phyloP scores from a whole-genome alignment of 2,797 vertebrate species.

The Syngnathus acus region DNA sequence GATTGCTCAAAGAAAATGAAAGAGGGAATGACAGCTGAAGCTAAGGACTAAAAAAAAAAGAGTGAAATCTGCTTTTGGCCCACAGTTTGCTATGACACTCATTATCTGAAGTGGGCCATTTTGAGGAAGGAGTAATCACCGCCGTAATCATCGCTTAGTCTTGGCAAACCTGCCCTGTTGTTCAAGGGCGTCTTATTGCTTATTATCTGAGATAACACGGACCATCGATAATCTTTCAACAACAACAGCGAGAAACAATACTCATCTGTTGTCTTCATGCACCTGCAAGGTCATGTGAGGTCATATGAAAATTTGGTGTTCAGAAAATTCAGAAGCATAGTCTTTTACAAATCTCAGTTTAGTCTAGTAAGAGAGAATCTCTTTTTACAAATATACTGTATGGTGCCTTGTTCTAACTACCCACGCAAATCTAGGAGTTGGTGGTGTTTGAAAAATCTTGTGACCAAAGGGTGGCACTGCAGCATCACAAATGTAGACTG shows the following conservation, averaged over 20 bases:
- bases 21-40: slow-evolving; percentile 50
- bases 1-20: slow-evolving; percentile 44
- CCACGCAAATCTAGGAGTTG: background rate
- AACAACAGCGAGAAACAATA: slow-evolving; percentile 39
- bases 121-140: slow-evolving; percentile 50
- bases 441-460: slow-evolving; percentile 4
- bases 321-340: slow-evolving; percentile 23
- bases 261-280: slow-evolving; percentile 29
- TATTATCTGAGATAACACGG: slow-evolving; percentile 60
- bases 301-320: slow-evolving; percentile 22
- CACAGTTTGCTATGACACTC: slow-evolving; percentile 69
- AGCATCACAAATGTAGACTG: slow-evolving; percentile 62
- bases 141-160: slow-evolving; percentile 63
- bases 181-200: slow-evolving; percentile 66
- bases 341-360: background rate
- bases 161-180: slow-evolving; percentile 59
- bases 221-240: slow-evolving; percentile 55
- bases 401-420: too few species aligned
- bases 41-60: slow-evolving; percentile 58
- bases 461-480: slow-evolving; percentile 71
- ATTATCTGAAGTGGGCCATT: slow-evolving; percentile 72
- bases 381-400: background rate
- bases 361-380: background rate
- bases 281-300: slow-evolving; percentile 45
- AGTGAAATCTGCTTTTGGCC: slow-evolving; percentile 67